Evolutionary conservation across 2,888 invertebrate species (phyloP).

Genomic region (Napeogenes sylphis): DNA sequence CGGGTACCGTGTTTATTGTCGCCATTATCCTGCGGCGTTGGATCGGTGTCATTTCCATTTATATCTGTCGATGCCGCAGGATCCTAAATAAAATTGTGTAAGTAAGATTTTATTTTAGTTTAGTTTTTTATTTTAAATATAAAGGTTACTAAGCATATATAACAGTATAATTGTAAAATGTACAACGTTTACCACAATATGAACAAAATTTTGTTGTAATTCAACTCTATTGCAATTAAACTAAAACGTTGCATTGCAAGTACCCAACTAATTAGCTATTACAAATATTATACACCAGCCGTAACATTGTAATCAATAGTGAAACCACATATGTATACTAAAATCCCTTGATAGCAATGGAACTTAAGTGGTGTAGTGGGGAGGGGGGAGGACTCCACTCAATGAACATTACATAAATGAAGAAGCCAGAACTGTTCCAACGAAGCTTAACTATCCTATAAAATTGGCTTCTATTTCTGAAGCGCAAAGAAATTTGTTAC

Average conservation of each 20-base stretch:
- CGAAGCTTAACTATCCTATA: conserved; percentile 25
- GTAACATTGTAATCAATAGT: conserved; percentile 24
- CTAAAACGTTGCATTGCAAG: no score
- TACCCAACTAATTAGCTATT: conserved; percentile 14
- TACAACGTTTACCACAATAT: not conserved
- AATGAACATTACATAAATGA: conserved; percentile 23
- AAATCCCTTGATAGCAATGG: conserved; percentile 27
- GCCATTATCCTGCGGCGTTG: conserved; percentile 98
- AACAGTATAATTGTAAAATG: not conserved
- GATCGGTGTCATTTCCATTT: conserved; percentile 97
- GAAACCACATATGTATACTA: conserved; percentile 26
- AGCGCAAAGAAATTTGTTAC: conserved; percentile 24
- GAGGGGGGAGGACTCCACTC: conserved; percentile 14
- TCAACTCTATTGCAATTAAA: not conserved
- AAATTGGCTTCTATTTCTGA: conserved; percentile 25
- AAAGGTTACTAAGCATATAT: no score
- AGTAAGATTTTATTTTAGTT: conserved; percentile 4
- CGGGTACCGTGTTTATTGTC: conserved; percentile 99
- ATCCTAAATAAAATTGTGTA: conserved; percentile 73
- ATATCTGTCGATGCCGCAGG: conserved; percentile 96
- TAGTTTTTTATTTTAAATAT: conserved; percentile 3
- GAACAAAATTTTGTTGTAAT: not conserved
- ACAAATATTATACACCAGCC: conserved; percentile 18
- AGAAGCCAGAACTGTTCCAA: conserved; percentile 21
- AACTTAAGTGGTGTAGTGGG: conserved; percentile 24